Evolutionary conservation across 2,113 vertebrate species (phyloP).

Genomic region (Oriolus oriolus): DNA sequence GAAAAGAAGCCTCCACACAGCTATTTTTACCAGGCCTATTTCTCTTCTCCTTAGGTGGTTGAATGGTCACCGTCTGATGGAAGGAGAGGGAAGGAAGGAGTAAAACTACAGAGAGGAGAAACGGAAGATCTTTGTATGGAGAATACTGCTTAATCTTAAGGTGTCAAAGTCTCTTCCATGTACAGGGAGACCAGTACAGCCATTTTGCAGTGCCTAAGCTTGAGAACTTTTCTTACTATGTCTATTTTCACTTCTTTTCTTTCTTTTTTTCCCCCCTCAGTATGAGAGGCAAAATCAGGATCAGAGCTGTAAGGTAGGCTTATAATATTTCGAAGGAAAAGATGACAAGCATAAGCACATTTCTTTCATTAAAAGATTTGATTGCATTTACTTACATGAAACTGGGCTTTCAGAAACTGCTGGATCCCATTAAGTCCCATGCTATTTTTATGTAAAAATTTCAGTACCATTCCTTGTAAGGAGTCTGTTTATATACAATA

Average conservation of each 20-base stretch:
- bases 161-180: background rate
- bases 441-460: background rate
- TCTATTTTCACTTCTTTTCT: background rate
- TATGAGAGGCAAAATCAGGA: background rate
- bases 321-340: background rate
- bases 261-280: fast-evolving
- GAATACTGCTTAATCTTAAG: background rate
- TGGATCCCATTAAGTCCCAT: background rate
- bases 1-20: background rate
- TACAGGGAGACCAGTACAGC: background rate
- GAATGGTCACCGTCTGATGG: background rate
- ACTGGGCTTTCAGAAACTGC: background rate
- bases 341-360: background rate
- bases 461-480: background rate
- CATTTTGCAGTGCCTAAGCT: background rate
- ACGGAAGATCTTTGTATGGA: background rate
- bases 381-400: background rate
- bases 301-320: background rate
- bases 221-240: background rate
- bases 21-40: background rate
- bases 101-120: background rate
- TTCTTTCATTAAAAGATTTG: background rate
- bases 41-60: background rate
- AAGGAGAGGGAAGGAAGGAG: background rate
- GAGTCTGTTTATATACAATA: background rate